A percentile compares a stretch with the other conserved stretches of the same genome.
Evolutionary conservation across 2,888 invertebrate species (phyloP).

Genomic region (Serrognathus titanus): DNA sequence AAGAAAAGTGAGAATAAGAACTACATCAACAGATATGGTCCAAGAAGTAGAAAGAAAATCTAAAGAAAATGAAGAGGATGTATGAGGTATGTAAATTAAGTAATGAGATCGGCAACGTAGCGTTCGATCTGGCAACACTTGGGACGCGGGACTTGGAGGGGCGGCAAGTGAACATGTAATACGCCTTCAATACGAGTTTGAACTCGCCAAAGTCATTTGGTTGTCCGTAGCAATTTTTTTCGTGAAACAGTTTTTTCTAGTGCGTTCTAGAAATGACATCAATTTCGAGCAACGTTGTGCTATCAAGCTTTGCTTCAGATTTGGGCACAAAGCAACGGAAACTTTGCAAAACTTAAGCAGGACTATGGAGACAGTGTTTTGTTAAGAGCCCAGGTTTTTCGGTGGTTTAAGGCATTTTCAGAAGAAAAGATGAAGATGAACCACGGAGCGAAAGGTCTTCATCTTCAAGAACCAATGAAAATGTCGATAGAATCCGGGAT

Average conservation of each 20-base stretch:
- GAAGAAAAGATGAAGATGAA: slow-evolving; percentile 18
- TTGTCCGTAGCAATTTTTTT: slow-evolving; percentile 10
- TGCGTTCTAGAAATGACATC: slow-evolving; percentile 16
- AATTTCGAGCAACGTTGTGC: slow-evolving; percentile 22
- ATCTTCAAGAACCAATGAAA: slow-evolving; percentile 20
- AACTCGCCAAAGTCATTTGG: slow-evolving; percentile 3
- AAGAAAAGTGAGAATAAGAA: too few relatives aligned
- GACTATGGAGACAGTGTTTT: slow-evolving; percentile 20
- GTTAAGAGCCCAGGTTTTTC: too few relatives aligned
- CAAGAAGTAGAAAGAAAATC: too few relatives aligned
- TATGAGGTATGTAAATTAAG: too few relatives aligned
- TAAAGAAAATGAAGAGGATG: too few relatives aligned
- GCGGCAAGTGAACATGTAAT: too few relatives aligned
- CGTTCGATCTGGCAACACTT: too few relatives aligned
- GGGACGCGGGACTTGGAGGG: too few relatives aligned
- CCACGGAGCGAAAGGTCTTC: slow-evolving; percentile 14
- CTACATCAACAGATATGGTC: too few relatives aligned
- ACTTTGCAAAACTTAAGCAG: slow-evolving; percentile 23
- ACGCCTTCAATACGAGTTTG: not conserved
- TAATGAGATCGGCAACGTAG: too few relatives aligned
- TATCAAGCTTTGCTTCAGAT: slow-evolving; percentile 25
- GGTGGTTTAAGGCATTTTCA: slow-evolving; percentile 2
- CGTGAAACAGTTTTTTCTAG: slow-evolving; percentile 13
- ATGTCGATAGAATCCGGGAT: slow-evolving; percentile 24
- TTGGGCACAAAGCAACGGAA: slow-evolving; percentile 24